These are phyloP conservation scores for Oncorhynchus mykiss DNA, from an alignment of 2,113 vertebrate genomes.

Conservation along the genomic window DNA sequence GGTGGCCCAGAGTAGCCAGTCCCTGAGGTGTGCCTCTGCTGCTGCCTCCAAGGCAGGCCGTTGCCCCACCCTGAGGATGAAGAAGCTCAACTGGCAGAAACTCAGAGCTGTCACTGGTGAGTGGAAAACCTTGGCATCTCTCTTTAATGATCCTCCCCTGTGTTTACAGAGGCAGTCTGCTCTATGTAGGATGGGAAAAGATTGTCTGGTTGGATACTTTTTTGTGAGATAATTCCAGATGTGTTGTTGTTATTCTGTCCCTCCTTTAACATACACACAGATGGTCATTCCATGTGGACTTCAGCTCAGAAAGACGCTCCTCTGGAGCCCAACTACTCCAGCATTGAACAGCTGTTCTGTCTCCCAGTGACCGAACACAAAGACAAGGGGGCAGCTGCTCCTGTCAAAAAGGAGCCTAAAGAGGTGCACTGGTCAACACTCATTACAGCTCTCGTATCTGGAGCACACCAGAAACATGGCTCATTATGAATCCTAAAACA, in stretches of 20 bases:
- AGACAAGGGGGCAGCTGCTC: constrained; percentile 73
- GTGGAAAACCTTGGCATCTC: constrained; percentile 1
- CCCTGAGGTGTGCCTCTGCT: constrained; percentile 57
- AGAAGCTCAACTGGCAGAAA: constrained; percentile 99
- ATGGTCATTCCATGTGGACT: constrained; percentile 88
- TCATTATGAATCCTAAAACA: constrained; percentile 19
- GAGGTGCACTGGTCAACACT: constrained; percentile 77
- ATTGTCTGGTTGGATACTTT: neutral
- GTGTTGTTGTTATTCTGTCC: constrained; percentile 1
- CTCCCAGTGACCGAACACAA: constrained; percentile 84
- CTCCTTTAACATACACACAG: constrained; percentile 62
- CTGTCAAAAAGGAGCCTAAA: constrained; percentile 85
- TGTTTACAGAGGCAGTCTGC: neutral
- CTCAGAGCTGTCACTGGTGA: constrained; percentile 82
- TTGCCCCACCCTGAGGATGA: constrained; percentile 88
- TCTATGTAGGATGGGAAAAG: neutral
- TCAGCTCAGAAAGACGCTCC: constrained; percentile 66
- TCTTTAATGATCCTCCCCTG: neutral
- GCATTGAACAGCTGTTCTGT: constrained; percentile 93
- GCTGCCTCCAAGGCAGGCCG: constrained; percentile 62
- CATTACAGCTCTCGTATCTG: neutral
- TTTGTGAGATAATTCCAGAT: constrained; percentile 28
- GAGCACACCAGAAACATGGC: constrained; percentile 10
- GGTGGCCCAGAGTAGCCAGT: constrained; percentile 63
- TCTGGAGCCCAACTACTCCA: constrained; percentile 86